A percentile compares a stretch with the other conserved stretches of the same genome.
These are phyloP conservation scores for Phaethon lepturus DNA, from an alignment of 2,113 vertebrate genomes.

Conservation along the genomic window DNA sequence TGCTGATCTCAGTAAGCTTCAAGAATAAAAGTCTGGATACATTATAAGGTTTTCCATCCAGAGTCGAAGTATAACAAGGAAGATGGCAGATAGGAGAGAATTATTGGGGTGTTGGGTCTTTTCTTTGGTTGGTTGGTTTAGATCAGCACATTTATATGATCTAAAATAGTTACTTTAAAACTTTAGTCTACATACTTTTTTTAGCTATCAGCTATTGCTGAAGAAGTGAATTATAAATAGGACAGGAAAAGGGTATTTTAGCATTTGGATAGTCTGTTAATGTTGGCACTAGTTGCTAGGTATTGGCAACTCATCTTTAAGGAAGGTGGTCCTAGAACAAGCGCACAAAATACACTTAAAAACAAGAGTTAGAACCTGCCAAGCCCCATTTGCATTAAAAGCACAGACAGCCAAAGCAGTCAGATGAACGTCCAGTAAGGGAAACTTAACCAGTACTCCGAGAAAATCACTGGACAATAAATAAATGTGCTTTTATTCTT, in stretches of 20 bases:
- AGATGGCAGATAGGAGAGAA: neutral
- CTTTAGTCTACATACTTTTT: neutral
- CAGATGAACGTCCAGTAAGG: neutral
- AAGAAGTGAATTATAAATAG: neutral
- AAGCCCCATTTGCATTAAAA: neutral
- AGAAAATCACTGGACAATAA: neutral
- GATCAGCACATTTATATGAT: neutral
- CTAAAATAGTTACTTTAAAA: neutral
- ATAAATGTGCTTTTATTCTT: neutral
- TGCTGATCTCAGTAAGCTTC: neutral
- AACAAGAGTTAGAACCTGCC: neutral
- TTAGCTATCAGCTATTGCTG: neutral
- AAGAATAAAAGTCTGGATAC: neutral
- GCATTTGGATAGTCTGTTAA: neutral
- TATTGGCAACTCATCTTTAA: neutral
- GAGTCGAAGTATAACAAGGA: neutral
- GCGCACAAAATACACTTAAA: neutral
- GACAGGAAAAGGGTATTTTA: neutral
- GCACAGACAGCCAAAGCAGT: neutral
- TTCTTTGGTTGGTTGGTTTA: neutral
- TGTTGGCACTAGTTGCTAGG: neutral
- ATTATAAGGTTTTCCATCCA: neutral
- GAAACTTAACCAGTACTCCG: neutral
- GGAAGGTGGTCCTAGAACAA: neutral
- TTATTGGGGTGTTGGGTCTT: neutral